phyloP scores from a whole-genome alignment of 2,797 vertebrate genomes.

The Crossoptilon crossoptilon region DNA sequence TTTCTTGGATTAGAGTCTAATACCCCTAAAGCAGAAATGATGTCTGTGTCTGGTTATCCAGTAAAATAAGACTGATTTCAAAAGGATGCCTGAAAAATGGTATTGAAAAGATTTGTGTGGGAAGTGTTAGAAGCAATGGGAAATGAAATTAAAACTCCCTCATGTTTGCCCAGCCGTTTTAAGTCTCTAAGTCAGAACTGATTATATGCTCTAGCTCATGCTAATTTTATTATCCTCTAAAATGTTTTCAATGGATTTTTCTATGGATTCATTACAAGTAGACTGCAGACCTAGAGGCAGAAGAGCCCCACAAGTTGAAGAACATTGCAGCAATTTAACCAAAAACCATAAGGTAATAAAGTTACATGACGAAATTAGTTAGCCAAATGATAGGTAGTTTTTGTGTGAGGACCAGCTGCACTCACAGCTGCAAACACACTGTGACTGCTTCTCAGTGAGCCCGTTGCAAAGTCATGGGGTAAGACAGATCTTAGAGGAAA shows the following conservation, averaged over 20 bases:
- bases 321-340: neutral
- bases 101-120: neutral
- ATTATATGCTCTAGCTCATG: neutral
- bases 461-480: neutral
- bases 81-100: neutral
- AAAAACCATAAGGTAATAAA: constrained; percentile 12
- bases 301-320: constrained; percentile 11
- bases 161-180: neutral
- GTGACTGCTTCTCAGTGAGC: neutral
- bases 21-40: neutral
- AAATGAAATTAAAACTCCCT: constrained; percentile 4
- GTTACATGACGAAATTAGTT: neutral
- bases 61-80: neutral
- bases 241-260: neutral
- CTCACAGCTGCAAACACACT: neutral
- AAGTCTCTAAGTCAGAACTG: constrained; percentile 1
- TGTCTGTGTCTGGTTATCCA: neutral
- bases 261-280: neutral
- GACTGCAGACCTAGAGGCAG: neutral
- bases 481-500: neutral
- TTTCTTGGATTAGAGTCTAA: neutral
- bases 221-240: constrained; percentile 14
- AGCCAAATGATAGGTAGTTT: neutral
- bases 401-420: neutral
- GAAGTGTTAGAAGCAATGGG: neutral